phyloP scores from a whole-genome alignment of 2,888 invertebrate genomes.

The Tetheella fluctuosa region DNA sequence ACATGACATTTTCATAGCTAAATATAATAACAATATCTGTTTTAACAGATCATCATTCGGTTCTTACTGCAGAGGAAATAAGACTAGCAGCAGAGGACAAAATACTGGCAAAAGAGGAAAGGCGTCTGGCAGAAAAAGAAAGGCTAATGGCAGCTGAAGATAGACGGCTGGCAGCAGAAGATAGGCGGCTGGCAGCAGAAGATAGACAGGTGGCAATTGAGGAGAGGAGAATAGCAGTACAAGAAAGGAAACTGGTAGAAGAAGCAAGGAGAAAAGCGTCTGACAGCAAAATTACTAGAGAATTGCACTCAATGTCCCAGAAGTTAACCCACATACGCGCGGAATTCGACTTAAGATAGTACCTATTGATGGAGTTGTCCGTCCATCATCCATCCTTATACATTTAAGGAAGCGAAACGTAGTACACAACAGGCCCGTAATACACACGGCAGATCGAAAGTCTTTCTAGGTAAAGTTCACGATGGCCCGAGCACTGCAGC shows the following conservation, averaged over 20 bases:
- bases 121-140: background rate
- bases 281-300: background rate
- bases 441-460: no score
- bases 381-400: no score
- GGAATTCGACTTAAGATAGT: background rate
- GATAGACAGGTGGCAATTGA: background rate
- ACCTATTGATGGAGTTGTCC: no score
- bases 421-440: no score
- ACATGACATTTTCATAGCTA: no score
- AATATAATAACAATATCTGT: background rate
- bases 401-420: no score
- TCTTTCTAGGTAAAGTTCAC: no score
- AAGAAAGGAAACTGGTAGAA: background rate
- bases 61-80: background rate
- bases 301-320: background rate
- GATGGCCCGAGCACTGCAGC: no score
- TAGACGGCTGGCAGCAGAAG: background rate
- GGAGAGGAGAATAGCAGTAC: background rate
- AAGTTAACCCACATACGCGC: background rate
- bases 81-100: background rate
- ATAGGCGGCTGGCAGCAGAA: background rate
- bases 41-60: background rate
- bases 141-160: constrained; percentile 4
- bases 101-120: constrained; percentile 3
- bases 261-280: background rate